A percentile compares a stretch with the other conserved stretches of the same genome.
phyloP scores from a whole-genome alignment of 2,113 vertebrate species.

The Pagrus major region DNA sequence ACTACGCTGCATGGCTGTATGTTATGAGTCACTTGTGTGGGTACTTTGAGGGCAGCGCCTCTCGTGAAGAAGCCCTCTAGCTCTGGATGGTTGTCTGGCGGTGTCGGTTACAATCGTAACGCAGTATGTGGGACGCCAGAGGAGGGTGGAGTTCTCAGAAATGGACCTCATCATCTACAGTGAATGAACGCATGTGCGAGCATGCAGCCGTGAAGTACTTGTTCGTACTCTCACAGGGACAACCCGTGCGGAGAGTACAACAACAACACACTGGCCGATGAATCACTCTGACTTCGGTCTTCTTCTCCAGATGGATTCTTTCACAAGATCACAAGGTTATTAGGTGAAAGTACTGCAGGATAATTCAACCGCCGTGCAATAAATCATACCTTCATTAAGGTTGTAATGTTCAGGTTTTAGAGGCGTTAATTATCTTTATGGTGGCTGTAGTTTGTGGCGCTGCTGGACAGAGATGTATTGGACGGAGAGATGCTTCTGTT shows the following conservation, averaged over 20 bases:
- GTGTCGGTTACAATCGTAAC: background rate
- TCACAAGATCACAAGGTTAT: background rate
- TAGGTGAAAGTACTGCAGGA: background rate
- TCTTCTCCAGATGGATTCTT: background rate
- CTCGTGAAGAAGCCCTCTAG: background rate
- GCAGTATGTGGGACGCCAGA: background rate
- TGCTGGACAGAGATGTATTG: background rate
- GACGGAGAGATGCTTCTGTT: background rate
- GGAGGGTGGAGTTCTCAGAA: constrained; percentile 19
- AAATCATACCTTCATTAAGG: background rate
- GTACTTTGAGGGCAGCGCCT: constrained; percentile 3
- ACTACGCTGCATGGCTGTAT: background rate
- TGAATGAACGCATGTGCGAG: background rate
- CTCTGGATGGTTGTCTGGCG: background rate
- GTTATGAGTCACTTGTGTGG: constrained; percentile 16
- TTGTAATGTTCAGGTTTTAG: background rate
- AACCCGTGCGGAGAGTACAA: background rate
- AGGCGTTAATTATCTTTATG: background rate
- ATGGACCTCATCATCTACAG: background rate
- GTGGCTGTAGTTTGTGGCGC: background rate
- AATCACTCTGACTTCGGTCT: background rate
- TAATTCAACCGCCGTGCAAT: background rate
- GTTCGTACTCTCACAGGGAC: background rate
- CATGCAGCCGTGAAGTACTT: background rate
- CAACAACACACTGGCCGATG: background rate